phyloP scores from a whole-genome alignment of 2,113 vertebrate genomes.

The Cacatua alba region DNA sequence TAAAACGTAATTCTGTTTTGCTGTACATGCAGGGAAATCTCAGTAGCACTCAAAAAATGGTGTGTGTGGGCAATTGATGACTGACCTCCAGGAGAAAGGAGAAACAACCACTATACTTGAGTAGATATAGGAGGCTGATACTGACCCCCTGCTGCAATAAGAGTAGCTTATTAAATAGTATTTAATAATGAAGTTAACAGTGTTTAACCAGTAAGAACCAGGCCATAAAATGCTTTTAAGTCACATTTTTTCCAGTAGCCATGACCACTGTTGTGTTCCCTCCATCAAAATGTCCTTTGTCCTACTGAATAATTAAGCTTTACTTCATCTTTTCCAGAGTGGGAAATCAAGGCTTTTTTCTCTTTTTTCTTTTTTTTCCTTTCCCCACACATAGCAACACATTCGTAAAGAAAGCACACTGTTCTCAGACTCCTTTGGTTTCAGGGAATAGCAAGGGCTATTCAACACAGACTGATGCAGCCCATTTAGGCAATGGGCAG shows the following conservation, averaged over 20 bases:
- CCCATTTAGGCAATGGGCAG: neutral
- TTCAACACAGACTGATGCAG: neutral
- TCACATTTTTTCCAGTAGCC: neutral
- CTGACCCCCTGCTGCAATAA: neutral
- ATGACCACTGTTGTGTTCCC: neutral
- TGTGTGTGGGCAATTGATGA: neutral
- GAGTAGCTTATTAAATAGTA: neutral
- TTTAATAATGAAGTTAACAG: neutral
- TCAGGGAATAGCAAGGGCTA: neutral
- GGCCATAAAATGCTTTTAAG: neutral
- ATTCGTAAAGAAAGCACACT: conserved; percentile 1
- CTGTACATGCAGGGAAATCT: neutral
- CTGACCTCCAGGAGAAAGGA: neutral
- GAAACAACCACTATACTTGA: neutral
- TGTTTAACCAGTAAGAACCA: neutral
- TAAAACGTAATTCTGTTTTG: neutral
- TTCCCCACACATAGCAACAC: neutral
- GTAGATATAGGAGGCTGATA: neutral
- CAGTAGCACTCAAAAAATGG: neutral
- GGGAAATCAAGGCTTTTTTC: neutral
- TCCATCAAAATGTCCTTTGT: conserved; percentile 4
- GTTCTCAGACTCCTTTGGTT: neutral
- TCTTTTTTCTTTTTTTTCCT: neutral
- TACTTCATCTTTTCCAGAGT: neutral
- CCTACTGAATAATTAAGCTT: neutral